phyloP scores from a whole-genome alignment of 2,888 invertebrate species.

The Pollenia griseotomentosa region DNA sequence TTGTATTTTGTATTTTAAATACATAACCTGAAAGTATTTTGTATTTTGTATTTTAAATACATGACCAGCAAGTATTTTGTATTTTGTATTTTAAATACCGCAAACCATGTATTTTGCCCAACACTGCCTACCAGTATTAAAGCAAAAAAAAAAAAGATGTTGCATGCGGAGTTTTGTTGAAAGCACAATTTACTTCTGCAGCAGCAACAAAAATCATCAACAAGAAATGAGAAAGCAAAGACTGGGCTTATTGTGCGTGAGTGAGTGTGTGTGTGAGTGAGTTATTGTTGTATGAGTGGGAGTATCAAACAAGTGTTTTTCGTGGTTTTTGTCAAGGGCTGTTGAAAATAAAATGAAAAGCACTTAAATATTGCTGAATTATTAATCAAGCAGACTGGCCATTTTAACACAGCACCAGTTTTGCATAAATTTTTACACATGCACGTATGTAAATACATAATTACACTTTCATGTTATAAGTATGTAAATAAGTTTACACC shows the following conservation, averaged over 20 bases:
- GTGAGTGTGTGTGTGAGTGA: constrained; percentile 19
- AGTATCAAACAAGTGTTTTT: constrained; percentile 64
- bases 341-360: constrained; percentile 73
- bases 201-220: constrained; percentile 23
- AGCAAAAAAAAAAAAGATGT: constrained; percentile 15
- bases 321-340: constrained; percentile 70
- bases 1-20: too few relatives aligned
- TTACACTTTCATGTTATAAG: not conserved
- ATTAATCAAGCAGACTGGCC: constrained; percentile 74
- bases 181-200: constrained; percentile 45
- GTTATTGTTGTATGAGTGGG: constrained; percentile 37
- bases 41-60: too few relatives aligned
- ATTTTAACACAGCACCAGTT: constrained; percentile 52
- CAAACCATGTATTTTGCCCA: too few relatives aligned
- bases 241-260: not conserved
- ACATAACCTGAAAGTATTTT: too few relatives aligned
- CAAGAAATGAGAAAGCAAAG: constrained; percentile 12
- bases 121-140: too few relatives aligned
- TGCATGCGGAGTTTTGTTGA: constrained; percentile 61
- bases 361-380: constrained; percentile 74
- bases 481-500: not conserved
- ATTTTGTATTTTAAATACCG: too few relatives aligned
- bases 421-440: not conserved
- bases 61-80: too few relatives aligned
- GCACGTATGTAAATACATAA: not conserved